Percentiles rank a stretch among this genome's conserved stretches.
Conservation (phyloP, 2,113 vertebrate species). For the Suricata suricatta region DNA sequence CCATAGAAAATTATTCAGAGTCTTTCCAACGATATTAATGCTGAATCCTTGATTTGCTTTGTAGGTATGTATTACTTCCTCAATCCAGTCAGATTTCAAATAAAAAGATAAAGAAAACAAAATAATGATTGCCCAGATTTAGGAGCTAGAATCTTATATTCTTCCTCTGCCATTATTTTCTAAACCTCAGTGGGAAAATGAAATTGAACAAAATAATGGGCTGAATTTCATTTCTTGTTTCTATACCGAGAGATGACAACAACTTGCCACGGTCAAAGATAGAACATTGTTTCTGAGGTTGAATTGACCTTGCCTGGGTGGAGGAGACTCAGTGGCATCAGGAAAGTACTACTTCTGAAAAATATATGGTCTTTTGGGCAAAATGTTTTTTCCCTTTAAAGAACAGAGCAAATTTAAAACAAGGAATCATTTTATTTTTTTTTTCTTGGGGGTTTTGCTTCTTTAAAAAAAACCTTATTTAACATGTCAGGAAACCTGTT, state of each 20-base stretch:
- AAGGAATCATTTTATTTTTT: not conserved
- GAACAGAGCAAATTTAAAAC: not conserved
- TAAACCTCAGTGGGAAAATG: not conserved
- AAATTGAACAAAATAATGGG: not conserved
- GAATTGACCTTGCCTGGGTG: not conserved
- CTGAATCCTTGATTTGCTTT: not conserved
- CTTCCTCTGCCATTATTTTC: not conserved
- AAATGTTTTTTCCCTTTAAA: not conserved
- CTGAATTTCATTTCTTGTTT: not conserved
- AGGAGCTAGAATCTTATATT: not conserved
- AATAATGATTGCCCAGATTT: not conserved
- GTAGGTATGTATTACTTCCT: not conserved
- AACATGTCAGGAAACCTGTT: not conserved
- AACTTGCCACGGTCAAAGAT: not conserved
- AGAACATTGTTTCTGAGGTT: not conserved
- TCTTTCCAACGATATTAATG: not conserved
- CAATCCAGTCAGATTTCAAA: not conserved
- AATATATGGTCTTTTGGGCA: not conserved
- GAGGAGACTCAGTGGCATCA: not conserved
- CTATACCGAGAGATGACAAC: not conserved
- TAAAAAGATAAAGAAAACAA: not conserved
- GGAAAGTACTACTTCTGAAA: not conserved
- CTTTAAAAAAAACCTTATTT: not conserved
- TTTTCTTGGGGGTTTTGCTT: not conserved
- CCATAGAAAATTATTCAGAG: not conserved